A percentile compares a stretch with the other conserved stretches of the same genome.
Evolutionary conservation across 2,797 vertebrate genomes (phyloP).

Genomic region (Xenentodon cancila): DNA sequence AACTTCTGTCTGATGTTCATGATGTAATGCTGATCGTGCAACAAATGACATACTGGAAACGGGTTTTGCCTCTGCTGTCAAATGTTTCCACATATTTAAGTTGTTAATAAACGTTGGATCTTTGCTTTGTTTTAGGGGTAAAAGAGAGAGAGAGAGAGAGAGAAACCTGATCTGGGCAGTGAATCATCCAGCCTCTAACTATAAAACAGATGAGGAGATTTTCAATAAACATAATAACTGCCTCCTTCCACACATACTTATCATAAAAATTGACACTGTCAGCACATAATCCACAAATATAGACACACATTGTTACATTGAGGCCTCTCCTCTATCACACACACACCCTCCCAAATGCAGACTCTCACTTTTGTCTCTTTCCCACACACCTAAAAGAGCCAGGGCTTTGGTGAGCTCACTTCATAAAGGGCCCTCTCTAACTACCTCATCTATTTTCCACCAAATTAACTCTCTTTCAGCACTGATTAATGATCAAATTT

Average conservation of each 20-base stretch:
- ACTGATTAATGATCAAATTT: conserved; percentile 99
- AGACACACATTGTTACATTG: not conserved
- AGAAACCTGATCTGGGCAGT: not conserved
- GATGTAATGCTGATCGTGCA: too few relatives aligned
- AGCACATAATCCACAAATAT: not conserved
- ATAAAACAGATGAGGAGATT: not conserved
- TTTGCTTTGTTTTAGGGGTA: not conserved
- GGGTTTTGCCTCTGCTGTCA: too few relatives aligned
- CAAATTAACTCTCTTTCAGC: conserved; percentile 99
- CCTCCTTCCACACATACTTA: not conserved
- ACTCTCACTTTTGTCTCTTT: conserved; percentile 44
- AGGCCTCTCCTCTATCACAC: conserved; percentile 17
- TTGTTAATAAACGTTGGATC: not conserved
- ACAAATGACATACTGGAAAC: not conserved
- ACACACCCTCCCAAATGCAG: conserved; percentile 35
- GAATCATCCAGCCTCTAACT: not conserved
- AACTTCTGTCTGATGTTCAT: too few relatives aligned
- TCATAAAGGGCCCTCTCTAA: conserved; percentile 96
- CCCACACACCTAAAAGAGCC: conserved; percentile 80
- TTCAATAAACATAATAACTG: not conserved
- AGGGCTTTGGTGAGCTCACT: conserved; percentile 80
- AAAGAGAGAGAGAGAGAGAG: too few relatives aligned
- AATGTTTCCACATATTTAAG: not conserved
- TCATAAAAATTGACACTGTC: not conserved
- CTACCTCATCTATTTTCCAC: conserved; percentile 99